Base-by-base conservation (phyloP, 2,888 invertebrate species). In the Conchocele bisecta region DNA sequence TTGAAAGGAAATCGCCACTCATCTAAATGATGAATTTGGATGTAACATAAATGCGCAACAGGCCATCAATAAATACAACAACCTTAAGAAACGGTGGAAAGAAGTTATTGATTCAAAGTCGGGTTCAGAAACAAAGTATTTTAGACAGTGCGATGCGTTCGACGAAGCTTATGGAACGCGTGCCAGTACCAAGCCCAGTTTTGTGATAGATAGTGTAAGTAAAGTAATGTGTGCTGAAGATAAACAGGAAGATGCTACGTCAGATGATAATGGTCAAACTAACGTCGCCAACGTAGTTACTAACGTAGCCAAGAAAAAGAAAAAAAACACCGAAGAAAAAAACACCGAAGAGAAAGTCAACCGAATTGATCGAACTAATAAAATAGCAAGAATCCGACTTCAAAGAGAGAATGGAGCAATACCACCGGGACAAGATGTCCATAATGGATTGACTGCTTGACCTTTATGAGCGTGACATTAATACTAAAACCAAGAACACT, bases 71-170 rank as follows among this genome's bases (percentile, higher is more conserved):
- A 57, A 57, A 42, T 57, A 57, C 31, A 26, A 57, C 15, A 46
- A 26, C 46, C 20, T 59, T 15, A 59, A 33, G 35, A 59, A 46
- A 33, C 15, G 59, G 24, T 59, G 59, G 59, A 59, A 59, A 41
- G 59, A 59, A 26, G 44, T 59, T 15, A 4, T 46, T n/a, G 59
- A 59, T 42, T 31, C 31, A 17, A 33, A 35, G 3, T 24, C 59
- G 13, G 59, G 46, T 15, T 28, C 28, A 28, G 59, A 59, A 22
- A 41, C 48, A 1, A 59, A 59, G 31, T 33, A 59, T 33, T 59
- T 59, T 15, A 44, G 59, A 28, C 59, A 59, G 22, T 46, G 26
- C 22, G 46, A 35, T 35, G 17, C 17, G n/a, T 59, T 59, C 48
- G 31, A 59, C 35, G 29, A 59, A 22, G 26, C 35, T 13, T 59